A percentile compares a stretch with the other conserved stretches of the same genome.
phyloP scores from a whole-genome alignment of 2,113 vertebrate species.

The Ptilonorhynchus violaceus region DNA sequence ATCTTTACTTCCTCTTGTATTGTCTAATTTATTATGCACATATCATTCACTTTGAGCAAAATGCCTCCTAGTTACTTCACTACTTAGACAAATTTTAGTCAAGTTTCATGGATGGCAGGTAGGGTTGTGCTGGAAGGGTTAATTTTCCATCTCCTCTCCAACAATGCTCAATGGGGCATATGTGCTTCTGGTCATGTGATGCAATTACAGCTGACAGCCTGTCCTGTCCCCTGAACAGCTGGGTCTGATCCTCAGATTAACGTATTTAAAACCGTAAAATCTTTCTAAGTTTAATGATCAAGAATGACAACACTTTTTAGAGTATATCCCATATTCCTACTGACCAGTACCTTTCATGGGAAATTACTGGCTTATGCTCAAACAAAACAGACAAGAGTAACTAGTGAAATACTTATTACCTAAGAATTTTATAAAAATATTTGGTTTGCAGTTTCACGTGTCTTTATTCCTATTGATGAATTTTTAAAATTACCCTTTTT shows the following conservation, averaged over 20 bases:
- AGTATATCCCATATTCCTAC: neutral
- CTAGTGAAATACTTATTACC: neutral
- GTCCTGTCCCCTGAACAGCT: conserved; percentile 39
- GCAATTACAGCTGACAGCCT: conserved; percentile 57
- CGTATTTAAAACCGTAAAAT: conserved; percentile 22
- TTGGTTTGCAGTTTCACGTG: neutral
- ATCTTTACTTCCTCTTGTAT: neutral
- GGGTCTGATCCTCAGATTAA: conserved; percentile 40
- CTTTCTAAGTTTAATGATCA: conserved; percentile 19
- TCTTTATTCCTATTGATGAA: conserved; percentile 22
- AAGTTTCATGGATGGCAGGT: neutral
- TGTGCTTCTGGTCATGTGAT: conserved; percentile 44
- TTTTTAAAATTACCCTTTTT: conserved; percentile 56
- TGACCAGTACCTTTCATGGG: neutral
- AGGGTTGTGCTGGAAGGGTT: conserved; percentile 4
- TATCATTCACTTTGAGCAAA: neutral
- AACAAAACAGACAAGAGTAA: neutral
- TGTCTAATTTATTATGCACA: neutral
- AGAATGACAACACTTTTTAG: conserved; percentile 27
- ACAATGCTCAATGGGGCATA: conserved; percentile 18
- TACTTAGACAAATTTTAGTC: neutral
- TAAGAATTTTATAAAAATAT: neutral
- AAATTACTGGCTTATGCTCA: neutral
- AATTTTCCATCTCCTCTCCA: neutral
- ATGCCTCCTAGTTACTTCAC: neutral